A percentile compares a stretch with the other conserved stretches of the same genome.
phyloP scores from a whole-genome alignment of 2,888 invertebrate genomes.

The Deilephila elpenor region DNA sequence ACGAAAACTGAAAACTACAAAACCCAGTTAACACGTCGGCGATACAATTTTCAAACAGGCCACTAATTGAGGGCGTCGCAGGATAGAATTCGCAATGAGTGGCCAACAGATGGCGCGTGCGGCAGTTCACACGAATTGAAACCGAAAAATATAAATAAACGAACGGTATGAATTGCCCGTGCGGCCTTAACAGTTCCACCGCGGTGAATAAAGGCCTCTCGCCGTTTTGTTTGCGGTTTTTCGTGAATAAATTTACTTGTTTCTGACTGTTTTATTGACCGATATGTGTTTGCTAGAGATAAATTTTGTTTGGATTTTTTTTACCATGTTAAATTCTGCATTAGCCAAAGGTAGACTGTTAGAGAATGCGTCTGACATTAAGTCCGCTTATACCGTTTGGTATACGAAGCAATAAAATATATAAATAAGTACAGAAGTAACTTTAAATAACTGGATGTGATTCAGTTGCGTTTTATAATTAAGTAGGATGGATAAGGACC shows the following conservation, averaged over 20 bases:
- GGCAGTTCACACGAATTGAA: constrained; percentile 5
- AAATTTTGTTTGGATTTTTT: not conserved
- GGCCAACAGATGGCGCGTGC: constrained; percentile 21
- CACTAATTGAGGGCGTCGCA: constrained; percentile 7
- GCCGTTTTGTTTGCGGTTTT: constrained; percentile 2
- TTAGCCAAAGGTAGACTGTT: no score
- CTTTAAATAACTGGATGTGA: no score
- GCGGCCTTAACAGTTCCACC: constrained; percentile 11
- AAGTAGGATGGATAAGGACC: no score
- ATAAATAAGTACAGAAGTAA: no score
- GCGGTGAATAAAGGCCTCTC: constrained; percentile 10
- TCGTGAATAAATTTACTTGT: constrained; percentile 11
- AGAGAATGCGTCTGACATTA: no score
- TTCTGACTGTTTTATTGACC: not conserved
- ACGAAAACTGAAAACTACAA: not conserved
- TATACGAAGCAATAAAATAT: no score
- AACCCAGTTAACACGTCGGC: constrained; percentile 3
- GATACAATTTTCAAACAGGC: constrained; percentile 10
- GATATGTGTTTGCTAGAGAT: not conserved
- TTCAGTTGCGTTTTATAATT: no score
- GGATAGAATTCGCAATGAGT: constrained; percentile 6
- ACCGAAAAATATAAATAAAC: constrained; percentile 23
- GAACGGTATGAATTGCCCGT: not conserved
- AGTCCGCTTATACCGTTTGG: no score
- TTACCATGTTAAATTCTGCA: no score